Conservation (phyloP, 2,113 vertebrate genomes). For the Siniperca chuatsi region DNA sequence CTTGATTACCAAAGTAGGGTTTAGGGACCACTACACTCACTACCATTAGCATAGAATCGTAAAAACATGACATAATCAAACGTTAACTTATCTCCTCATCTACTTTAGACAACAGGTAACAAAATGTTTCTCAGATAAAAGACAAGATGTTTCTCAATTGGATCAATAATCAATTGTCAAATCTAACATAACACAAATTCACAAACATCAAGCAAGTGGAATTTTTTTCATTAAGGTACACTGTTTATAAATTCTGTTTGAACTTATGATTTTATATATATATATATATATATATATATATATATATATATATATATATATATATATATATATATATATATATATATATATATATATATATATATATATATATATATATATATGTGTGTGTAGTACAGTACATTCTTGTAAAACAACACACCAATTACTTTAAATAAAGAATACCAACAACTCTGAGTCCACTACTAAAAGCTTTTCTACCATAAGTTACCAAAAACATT, state of each 20-base stretch:
- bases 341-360: slow-evolving; percentile 20
- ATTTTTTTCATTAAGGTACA: background rate
- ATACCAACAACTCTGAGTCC: background rate
- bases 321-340: slow-evolving; percentile 19
- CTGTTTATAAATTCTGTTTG: background rate
- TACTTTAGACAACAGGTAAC: background rate
- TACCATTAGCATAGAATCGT: background rate
- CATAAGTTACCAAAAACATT: background rate
- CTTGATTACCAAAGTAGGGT: no score
- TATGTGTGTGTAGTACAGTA: slow-evolving; percentile 22
- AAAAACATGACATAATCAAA: background rate
- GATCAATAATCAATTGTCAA: background rate
- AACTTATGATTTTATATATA: background rate
- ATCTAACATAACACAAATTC: background rate
- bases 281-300: slow-evolving; percentile 12
- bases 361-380: slow-evolving; percentile 18
- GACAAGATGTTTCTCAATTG: background rate
- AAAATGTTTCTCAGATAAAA: background rate
- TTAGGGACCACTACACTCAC: background rate
- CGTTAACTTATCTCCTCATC: background rate
- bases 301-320: slow-evolving; percentile 11
- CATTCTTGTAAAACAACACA: slow-evolving; percentile 28
- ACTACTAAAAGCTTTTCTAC: background rate
- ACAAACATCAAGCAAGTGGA: background rate
- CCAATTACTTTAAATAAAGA: background rate